phyloP scores from a whole-genome alignment of 1,140 invertebrate species.

The Apis florea region DNA sequence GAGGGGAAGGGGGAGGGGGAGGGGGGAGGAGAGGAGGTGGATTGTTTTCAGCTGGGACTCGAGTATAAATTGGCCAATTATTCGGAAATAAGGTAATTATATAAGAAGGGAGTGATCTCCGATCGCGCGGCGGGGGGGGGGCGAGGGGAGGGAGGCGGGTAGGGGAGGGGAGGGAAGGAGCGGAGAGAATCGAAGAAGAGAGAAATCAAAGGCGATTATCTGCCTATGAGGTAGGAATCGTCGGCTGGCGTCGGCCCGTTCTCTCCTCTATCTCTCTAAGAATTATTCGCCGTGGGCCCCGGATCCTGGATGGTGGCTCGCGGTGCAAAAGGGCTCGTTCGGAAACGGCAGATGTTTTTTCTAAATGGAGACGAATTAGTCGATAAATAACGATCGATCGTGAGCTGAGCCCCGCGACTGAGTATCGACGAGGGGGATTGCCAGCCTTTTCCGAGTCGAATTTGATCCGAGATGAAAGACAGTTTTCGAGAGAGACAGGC shows the following conservation, averaged over 20 bases:
- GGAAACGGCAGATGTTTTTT: slow-evolving; percentile 63
- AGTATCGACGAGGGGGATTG: not conserved
- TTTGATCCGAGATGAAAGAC: not conserved
- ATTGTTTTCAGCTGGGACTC: slow-evolving; percentile 81
- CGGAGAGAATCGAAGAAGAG: slow-evolving; percentile 78
- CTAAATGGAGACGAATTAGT: slow-evolving; percentile 64
- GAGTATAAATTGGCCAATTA: slow-evolving; percentile 81
- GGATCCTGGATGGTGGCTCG: slow-evolving; percentile 46
- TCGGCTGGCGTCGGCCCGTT: slow-evolving; percentile 65
- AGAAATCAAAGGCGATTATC: slow-evolving; percentile 81
- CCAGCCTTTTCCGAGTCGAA: not conserved
- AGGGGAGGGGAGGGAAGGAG: slow-evolving; percentile 56
- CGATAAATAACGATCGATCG: slow-evolving; percentile 60
- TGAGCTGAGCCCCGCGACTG: slow-evolving; percentile 19
- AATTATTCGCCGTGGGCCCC: slow-evolving; percentile 70
- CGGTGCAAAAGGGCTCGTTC: slow-evolving; percentile 56
- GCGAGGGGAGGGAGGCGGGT: slow-evolving; percentile 40
- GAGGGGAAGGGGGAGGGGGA: slow-evolving; percentile 28
- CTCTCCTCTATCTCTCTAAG: slow-evolving; percentile 61
- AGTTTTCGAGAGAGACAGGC: not conserved
- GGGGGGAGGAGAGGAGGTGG: slow-evolving; percentile 69
- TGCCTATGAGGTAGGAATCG: slow-evolving; percentile 80
- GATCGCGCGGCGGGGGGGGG: slow-evolving; percentile 65
- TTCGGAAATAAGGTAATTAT: slow-evolving; percentile 81
- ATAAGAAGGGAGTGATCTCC: slow-evolving; percentile 80